These are phyloP conservation scores for Dioctria linearis DNA, from an alignment of 2,888 invertebrate genomes.

Conservation along the genomic window DNA sequence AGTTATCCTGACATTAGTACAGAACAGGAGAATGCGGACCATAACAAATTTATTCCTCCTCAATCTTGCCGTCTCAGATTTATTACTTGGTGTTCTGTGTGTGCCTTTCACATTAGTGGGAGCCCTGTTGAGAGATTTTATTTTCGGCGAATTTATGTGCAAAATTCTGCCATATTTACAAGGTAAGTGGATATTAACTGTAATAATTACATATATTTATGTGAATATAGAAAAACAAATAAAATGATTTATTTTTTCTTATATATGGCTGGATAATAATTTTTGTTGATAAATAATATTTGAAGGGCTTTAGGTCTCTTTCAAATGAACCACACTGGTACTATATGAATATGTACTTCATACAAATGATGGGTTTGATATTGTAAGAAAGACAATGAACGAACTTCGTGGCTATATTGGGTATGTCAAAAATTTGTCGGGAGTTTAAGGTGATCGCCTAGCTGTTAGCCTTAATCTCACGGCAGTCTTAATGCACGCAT, in stretches of 20 bases:
- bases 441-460: too few species aligned
- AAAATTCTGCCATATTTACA: slow-evolving; percentile 82
- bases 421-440: too few species aligned
- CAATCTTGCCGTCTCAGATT: slow-evolving; percentile 81
- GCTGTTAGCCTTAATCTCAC: too few species aligned
- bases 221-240: not conserved
- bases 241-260: not conserved
- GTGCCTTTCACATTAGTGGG: slow-evolving; percentile 85
- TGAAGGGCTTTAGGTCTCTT: too few species aligned
- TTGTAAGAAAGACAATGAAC: too few species aligned
- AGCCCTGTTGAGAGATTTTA: slow-evolving; percentile 77
- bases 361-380: too few species aligned
- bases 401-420: too few species aligned
- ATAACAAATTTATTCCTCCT: slow-evolving; percentile 84
- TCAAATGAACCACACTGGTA: too few species aligned
- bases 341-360: too few species aligned
- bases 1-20: slow-evolving; percentile 83
- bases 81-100: slow-evolving; percentile 81
- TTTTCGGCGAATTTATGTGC: slow-evolving; percentile 83
- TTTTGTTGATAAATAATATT: too few species aligned
- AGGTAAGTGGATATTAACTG: slow-evolving; percentile 73
- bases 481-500: too few species aligned
- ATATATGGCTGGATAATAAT: too few species aligned
- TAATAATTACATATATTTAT: not conserved
- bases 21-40: slow-evolving; percentile 84